Percentiles rank a stretch among this genome's conserved stretches.
Conservation (phyloP, 2,797 vertebrate genomes). For the Smutsia gigantea region DNA sequence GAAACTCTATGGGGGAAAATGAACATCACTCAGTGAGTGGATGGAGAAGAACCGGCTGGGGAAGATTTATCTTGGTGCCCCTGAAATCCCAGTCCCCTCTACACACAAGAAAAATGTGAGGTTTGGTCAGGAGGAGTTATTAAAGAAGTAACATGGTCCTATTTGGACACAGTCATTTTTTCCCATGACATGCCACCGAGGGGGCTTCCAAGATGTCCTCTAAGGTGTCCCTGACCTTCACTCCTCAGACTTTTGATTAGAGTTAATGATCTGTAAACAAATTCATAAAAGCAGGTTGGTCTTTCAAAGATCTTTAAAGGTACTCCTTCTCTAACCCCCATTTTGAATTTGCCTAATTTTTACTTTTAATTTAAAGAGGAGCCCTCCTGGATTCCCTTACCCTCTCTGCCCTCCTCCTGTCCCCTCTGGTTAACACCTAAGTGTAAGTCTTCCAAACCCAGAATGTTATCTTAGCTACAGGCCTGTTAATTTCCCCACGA, state of each 20-base stretch:
- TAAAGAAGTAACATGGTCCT: background rate
- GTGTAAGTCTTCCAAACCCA: background rate
- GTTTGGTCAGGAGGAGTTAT: background rate
- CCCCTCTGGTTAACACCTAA: background rate
- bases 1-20: background rate
- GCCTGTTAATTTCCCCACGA: background rate
- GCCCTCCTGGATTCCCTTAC: background rate
- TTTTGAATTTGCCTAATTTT: slow-evolving; percentile 25
- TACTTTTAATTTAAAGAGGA: background rate
- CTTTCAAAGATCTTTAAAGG: slow-evolving; percentile 25
- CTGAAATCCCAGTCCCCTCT: background rate
- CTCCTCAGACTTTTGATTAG: background rate
- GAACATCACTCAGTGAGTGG: background rate
- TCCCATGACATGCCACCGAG: background rate
- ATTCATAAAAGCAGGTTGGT: background rate
- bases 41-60: background rate
- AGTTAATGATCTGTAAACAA: slow-evolving; percentile 30
- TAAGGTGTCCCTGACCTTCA: background rate
- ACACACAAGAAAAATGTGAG: background rate
- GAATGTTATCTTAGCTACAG: background rate
- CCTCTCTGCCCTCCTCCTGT: background rate
- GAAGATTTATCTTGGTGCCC: background rate
- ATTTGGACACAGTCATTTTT: background rate
- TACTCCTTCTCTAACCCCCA: background rate
- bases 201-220: background rate